Base-by-base conservation (phyloP, 53 echinoderm and acorn worm genomes). In the Henricia sp. region DNA sequence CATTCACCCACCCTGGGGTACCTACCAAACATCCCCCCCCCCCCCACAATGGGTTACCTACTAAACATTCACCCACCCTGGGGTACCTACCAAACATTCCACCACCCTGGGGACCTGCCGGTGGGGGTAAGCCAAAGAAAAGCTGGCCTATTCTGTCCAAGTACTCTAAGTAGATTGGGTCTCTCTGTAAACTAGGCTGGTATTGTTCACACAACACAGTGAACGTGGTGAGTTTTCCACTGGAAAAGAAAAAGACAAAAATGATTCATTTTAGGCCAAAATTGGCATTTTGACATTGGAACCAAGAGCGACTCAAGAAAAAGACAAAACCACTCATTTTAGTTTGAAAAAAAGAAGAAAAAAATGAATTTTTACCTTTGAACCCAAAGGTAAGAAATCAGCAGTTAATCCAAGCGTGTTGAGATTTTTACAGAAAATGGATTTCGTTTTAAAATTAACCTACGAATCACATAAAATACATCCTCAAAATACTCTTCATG, bases 111-210 rank as follows among this genome's bases (percentile, higher is more conserved):
- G 91, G 90, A 33, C 74, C 55, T 50, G 82, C 67, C 5, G 99
- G 94, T 19, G 99, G 99, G 20, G 99, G 95, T 44, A 99, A 50
- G 13, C 99, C 99, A 85, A 99, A 99, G 91, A 99, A 99, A 11
- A 91, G 43, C 67, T 99, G 99, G 11, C 99, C 99, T 17, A 99
- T 99, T 67, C 90, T 94, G 62, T 95, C 99, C 36, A 99, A 83
- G 82, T 95, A 94, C 25, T 89, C 89, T 24, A 88, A 83, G 74
- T 99, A 99, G 0, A 83, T 42, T 23, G 99, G 99, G 53, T 95
- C 99, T 26, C 95, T 54, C 68, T 88, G 70, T 24, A 99, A 64
- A 30, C 91, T 84, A 2, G 99, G 99, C 63, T 99, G 94, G 74
- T 99, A 99, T 44, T 88, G 90, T 68, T 99, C 99, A 89, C 99